A percentile compares a stretch with the other conserved stretches of the same genome.
phyloP scores from a whole-genome alignment of 92 coral and sea anemone genomes.

The Desmophyllum pertusum region DNA sequence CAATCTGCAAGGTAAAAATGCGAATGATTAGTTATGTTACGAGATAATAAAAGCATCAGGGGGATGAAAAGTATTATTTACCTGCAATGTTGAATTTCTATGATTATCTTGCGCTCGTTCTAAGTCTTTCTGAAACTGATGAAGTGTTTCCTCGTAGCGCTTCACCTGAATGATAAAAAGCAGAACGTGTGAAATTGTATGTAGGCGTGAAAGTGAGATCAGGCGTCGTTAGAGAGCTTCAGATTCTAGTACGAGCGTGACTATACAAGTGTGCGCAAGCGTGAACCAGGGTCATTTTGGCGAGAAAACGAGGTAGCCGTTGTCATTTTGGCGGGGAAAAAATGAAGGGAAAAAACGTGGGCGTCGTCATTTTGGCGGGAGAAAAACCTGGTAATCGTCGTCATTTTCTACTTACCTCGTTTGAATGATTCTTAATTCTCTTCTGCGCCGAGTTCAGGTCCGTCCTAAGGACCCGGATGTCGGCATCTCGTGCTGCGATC shows the following conservation, averaged over 20 bases:
- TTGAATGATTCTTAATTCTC: conserved; percentile 90
- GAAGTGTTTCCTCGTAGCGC: conserved; percentile 92
- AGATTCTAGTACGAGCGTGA: too few relatives aligned
- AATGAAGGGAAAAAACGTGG: too few relatives aligned
- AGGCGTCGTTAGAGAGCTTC: neutral
- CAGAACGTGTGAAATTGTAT: neutral
- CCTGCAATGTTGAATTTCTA: conserved; percentile 81
- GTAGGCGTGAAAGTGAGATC: too few relatives aligned
- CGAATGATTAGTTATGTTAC: neutral
- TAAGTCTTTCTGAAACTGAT: conserved; percentile 85
- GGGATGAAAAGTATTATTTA: conserved; percentile 13
- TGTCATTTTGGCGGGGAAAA: too few relatives aligned
- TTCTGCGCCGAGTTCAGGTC: conserved; percentile 97
- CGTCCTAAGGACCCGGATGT: conserved; percentile 84
- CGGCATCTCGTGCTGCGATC: conserved; percentile 94
- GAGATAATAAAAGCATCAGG: neutral
- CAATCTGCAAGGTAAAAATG: conserved; percentile 58
- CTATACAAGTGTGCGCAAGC: too few relatives aligned
- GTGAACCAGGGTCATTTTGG: too few relatives aligned
- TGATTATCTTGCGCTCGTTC: conserved; percentile 81
- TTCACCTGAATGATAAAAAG: conserved; percentile 61
- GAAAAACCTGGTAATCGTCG: neutral
- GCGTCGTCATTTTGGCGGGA: neutral
- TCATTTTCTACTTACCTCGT: conserved; percentile 66
- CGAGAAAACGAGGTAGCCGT: too few relatives aligned